Evolutionary conservation across 1,140 invertebrate species (phyloP), one percentile per base, ranked within the genome.

Genomic region (Tetragonula clypearis): DNA sequence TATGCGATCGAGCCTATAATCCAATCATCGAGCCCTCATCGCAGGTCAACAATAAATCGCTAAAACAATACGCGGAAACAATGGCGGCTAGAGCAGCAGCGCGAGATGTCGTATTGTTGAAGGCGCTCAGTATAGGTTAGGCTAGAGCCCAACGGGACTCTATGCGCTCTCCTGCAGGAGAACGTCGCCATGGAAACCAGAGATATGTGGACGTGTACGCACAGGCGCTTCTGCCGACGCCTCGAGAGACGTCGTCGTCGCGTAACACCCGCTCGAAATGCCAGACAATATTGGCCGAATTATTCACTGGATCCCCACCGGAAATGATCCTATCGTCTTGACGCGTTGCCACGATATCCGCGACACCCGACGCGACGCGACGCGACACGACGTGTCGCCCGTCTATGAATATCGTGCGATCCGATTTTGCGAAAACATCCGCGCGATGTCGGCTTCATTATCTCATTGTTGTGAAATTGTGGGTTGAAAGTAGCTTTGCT

Each of bases 201-300:
- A 69, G 17, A 77, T 49, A 49, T 30, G 81, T 76, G 23, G 53
- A n/a, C 72, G 49, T 56, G 53, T 35, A 77, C 49, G 30, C 53
- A 83, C 49, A 69, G 53, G 53, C 53, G 73, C 81, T 68, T 74
- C n/a, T 66, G 21, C 26, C 60, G 62, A 76, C 62, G 81, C 73
- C 81, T 83, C 62, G 73, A 58, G 81, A 83, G 81, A 83, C 62
- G 62, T 62, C 60, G 60, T 77, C 62, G 62, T n/a, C 60, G 60
- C 60, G 81, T 68, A 83, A 83, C 73, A 77, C 73, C 55, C 60
- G 30, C 30, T 65, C 53, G 53, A 66, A 76, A 83, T 83, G 75
- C 81, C 81, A 77, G 73, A 83, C 73, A 83, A 77, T 83, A 83
- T 83, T 83, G 81, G 81, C 19, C 81, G 53, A 83, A 83, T 83